A percentile compares a stretch with the other conserved stretches of the same genome.
phyloP scores from a whole-genome alignment of 2,797 vertebrate species.

The Microctenopoma stevenorrisi region DNA sequence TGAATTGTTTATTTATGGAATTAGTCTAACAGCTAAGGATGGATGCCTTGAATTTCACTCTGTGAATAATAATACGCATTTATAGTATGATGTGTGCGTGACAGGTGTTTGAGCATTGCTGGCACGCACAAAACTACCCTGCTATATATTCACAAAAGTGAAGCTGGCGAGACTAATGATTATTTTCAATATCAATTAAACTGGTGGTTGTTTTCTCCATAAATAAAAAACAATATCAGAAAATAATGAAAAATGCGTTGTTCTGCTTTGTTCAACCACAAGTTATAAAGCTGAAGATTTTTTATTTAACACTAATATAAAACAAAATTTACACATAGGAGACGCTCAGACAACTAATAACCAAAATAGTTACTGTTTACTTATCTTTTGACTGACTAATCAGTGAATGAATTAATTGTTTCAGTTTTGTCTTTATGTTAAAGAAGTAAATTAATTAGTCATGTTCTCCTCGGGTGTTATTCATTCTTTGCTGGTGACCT shows the following conservation, averaged over 20 bases:
- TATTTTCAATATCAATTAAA: background rate
- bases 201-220: background rate
- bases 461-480: constrained; percentile 20
- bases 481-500: background rate
- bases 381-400: background rate
- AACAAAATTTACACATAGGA: background rate
- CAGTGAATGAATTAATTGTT: background rate
- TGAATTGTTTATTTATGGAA: constrained; percentile 14
- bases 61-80: background rate
- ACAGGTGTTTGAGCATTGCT: background rate
- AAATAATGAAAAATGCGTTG: background rate
- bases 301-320: no score
- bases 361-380: background rate
- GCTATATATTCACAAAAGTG: background rate
- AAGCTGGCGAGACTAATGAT: background rate
- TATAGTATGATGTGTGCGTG: background rate
- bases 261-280: background rate
- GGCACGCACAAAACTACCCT: background rate
- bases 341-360: background rate
- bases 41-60: background rate
- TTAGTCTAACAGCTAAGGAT: constrained; percentile 3
- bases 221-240: no score
- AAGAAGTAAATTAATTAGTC: background rate
- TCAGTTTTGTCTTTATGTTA: background rate
- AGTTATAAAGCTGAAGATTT: background rate